phyloP scores from a whole-genome alignment of 1,140 invertebrate genomes.

The Lutraria rhynchaena region DNA sequence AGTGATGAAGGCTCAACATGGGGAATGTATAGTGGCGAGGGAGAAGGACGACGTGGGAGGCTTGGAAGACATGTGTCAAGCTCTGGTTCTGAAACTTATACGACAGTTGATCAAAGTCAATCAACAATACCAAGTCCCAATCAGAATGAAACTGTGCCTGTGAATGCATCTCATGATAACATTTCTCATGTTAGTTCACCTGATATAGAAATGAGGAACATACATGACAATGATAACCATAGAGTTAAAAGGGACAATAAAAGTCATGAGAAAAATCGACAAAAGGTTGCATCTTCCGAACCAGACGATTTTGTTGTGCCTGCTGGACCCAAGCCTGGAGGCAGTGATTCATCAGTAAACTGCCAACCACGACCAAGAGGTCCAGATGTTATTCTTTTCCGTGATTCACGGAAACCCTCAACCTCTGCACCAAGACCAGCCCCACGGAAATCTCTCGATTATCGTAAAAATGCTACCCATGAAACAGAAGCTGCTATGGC shows the following conservation, averaged over 20 bases:
- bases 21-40: constrained; percentile 22
- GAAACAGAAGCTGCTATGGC: too few species aligned
- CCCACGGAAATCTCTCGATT: too few species aligned
- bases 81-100: constrained; percentile 19
- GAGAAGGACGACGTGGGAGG: constrained; percentile 36
- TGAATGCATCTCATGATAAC: too few species aligned
- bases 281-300: background rate
- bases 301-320: constrained; percentile 29
- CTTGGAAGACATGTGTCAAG: constrained; percentile 32
- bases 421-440: background rate
- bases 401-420: background rate
- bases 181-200: too few species aligned
- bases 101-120: background rate
- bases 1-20: constrained; percentile 33
- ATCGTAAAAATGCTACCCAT: too few species aligned
- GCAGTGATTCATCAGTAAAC: background rate
- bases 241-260: too few species aligned
- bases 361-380: background rate
- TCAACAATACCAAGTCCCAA: background rate
- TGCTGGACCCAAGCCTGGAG: constrained; percentile 22
- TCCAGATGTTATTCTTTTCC: background rate
- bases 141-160: background rate
- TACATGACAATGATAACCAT: background rate
- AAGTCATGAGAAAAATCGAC: background rate
- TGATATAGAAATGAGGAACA: background rate